phyloP scores from a whole-genome alignment of 2,888 invertebrate genomes.

The Timema cristinae region DNA sequence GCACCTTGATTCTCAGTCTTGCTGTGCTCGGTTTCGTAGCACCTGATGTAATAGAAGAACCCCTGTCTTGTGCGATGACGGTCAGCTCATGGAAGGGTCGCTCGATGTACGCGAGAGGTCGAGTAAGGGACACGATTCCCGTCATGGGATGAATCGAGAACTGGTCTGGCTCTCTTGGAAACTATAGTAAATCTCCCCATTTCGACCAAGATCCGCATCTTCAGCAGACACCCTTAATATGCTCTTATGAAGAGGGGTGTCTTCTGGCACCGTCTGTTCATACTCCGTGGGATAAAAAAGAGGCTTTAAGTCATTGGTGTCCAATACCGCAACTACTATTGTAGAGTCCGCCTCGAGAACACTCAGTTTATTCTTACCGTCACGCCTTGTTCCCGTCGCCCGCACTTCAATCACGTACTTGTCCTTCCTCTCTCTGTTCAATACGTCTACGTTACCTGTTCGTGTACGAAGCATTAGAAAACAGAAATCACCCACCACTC shows the following conservation, averaged over 20 bases:
- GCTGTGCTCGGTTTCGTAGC: slow-evolving; percentile 65
- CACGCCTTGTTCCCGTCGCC: slow-evolving; percentile 59
- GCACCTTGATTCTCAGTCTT: slow-evolving; percentile 69
- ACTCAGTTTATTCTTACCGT: slow-evolving; percentile 50
- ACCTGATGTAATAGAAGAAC: slow-evolving; percentile 53
- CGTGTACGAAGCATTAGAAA: slow-evolving; percentile 86
- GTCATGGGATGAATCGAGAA: slow-evolving; percentile 93
- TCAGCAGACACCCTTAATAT: slow-evolving; percentile 79
- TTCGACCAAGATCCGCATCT: slow-evolving; percentile 93
- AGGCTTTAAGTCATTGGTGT: slow-evolving; percentile 90
- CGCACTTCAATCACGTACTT: slow-evolving; percentile 74
- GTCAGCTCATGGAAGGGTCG: slow-evolving; percentile 66
- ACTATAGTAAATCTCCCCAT: slow-evolving; percentile 96
- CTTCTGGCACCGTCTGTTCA: slow-evolving; percentile 81
- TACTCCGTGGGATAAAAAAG: slow-evolving; percentile 89
- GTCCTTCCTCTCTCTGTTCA: slow-evolving; percentile 90
- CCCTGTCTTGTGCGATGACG: slow-evolving; percentile 84
- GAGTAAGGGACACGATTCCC: slow-evolving; percentile 79
- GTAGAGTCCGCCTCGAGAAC: slow-evolving; percentile 66
- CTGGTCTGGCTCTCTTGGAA: slow-evolving; percentile 71
- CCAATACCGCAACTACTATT: slow-evolving; percentile 68
- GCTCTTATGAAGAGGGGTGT: slow-evolving; percentile 78
- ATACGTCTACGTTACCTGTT: slow-evolving; percentile 78
- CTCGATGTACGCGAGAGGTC: slow-evolving; percentile 68
- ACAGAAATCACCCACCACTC: slow-evolving; percentile 88